phyloP scores from a whole-genome alignment of 2,888 invertebrate species.

The Cerceris rybyensis region DNA sequence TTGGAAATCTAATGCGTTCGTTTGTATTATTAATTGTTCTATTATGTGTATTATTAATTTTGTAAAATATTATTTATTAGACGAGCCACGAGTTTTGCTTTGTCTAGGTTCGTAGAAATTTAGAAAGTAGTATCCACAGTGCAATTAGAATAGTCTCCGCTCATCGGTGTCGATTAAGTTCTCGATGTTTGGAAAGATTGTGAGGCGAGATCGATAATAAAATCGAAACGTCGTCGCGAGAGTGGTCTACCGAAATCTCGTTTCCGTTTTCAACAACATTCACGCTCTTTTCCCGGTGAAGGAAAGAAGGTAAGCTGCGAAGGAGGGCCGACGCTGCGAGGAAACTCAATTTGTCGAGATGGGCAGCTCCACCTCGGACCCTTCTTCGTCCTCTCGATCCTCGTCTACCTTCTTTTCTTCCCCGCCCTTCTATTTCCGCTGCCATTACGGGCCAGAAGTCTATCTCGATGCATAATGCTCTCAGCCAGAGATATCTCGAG shows the following conservation, averaged over 20 bases:
- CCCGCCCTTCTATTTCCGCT: slow-evolving; percentile 38
- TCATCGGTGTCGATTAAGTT: neutral
- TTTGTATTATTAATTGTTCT: no score
- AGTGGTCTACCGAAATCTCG: slow-evolving; percentile 41
- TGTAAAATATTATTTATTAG: no score
- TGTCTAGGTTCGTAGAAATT: no score
- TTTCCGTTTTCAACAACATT: slow-evolving; percentile 49
- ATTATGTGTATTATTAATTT: no score
- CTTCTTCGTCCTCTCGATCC: slow-evolving; percentile 21
- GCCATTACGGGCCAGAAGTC: slow-evolving; percentile 45
- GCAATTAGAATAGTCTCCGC: no score
- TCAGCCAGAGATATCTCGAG: slow-evolving; percentile 16
- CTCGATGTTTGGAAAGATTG: neutral
- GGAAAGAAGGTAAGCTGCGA: slow-evolving; percentile 27
- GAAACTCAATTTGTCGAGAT: slow-evolving; percentile 61
- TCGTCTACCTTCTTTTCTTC: slow-evolving; percentile 6
- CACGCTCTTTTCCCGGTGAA: slow-evolving; percentile 17
- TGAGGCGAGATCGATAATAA: slow-evolving; percentile 13
- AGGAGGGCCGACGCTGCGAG: slow-evolving; percentile 31
- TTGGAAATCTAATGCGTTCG: no score
- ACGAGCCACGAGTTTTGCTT: no score
- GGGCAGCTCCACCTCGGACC: slow-evolving; percentile 24
- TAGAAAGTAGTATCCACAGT: no score
- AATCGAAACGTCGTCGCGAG: slow-evolving; percentile 23
- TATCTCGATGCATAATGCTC: slow-evolving; percentile 53